Percentiles rank a stretch among this genome's conserved stretches.
Conservation (phyloP, 2,888 invertebrate genomes). For the Mimumesa dahlbomi region DNA sequence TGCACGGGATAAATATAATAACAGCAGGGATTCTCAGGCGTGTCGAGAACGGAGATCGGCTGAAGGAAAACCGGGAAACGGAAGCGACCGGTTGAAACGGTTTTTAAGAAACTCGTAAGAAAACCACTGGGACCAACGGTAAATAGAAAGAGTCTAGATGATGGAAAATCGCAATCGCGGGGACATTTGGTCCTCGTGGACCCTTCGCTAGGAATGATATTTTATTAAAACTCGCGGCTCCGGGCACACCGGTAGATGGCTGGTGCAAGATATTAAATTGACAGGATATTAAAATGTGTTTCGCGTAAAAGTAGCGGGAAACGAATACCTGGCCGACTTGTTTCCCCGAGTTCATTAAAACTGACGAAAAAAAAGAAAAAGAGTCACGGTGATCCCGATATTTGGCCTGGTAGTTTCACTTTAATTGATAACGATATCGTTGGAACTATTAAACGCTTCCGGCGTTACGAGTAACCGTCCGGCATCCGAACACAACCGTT, state of each 20-base stretch:
- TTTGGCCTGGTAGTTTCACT: no score
- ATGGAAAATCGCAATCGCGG: conserved; percentile 28
- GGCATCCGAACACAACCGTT: no score
- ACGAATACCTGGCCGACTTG: conserved; percentile 13
- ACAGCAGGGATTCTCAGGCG: conserved; percentile 35
- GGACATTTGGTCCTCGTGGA: conserved; percentile 39
- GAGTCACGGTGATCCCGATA: no score
- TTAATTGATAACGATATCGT: no score
- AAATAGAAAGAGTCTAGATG: conserved; percentile 1
- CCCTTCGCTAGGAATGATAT: conserved; percentile 35
- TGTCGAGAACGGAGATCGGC: neutral
- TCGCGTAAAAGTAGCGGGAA: conserved; percentile 18
- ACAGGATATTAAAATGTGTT: conserved; percentile 58
- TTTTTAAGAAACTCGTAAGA: neutral
- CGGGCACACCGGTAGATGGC: neutral
- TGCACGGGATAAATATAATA: conserved; percentile 58
- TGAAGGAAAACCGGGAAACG: neutral
- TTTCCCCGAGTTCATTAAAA: conserved; percentile 31
- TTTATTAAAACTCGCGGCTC: conserved; percentile 58
- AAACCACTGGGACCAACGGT: neutral
- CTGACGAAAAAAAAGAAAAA: no score
- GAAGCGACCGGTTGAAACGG: neutral
- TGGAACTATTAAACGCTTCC: no score
- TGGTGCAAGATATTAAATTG: conserved; percentile 54
- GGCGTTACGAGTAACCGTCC: no score